Conservation (phyloP, 2,888 invertebrate genomes). For the Agrenia bidenticulata region DNA sequence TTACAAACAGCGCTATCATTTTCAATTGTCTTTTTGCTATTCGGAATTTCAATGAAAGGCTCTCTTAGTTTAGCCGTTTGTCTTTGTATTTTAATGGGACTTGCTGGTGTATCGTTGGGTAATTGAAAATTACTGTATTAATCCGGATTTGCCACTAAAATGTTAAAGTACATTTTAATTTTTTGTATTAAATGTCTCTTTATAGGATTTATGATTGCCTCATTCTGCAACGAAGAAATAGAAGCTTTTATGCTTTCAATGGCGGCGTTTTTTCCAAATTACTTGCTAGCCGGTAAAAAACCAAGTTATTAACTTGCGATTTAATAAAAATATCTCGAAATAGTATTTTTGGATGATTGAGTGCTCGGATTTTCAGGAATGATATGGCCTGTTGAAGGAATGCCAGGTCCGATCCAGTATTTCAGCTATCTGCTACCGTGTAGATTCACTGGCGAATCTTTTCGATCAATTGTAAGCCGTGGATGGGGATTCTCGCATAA, state of each 20-base stretch:
- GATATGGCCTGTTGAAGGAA: slow-evolving; percentile 94
- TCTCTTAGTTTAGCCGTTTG: slow-evolving; percentile 20
- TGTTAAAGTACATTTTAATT: slow-evolving; percentile 6
- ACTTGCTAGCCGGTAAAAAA: slow-evolving; percentile 38
- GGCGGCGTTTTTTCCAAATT: slow-evolving; percentile 42
- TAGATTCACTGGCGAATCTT: slow-evolving; percentile 36
- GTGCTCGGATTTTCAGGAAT: slow-evolving; percentile 56
- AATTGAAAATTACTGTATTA: too few relatives aligned
- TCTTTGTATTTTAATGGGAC: slow-evolving; percentile 27
- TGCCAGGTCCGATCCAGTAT: slow-evolving; percentile 68
- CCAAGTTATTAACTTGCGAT: neutral
- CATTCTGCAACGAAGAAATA: slow-evolving; percentile 84
- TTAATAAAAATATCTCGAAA: neutral
- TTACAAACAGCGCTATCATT: slow-evolving; percentile 37
- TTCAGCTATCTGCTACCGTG: slow-evolving; percentile 60
- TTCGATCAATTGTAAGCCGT: slow-evolving; percentile 40
- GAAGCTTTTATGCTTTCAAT: slow-evolving; percentile 75
- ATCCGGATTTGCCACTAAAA: neutral
- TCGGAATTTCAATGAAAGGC: slow-evolving; percentile 36
- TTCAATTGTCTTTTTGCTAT: slow-evolving; percentile 33
- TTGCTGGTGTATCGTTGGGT: slow-evolving; percentile 36
- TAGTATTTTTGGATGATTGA: neutral
- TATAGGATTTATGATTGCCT: slow-evolving; percentile 82
- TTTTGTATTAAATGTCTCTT: slow-evolving; percentile 17
- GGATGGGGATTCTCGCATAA: slow-evolving; percentile 42